A percentile compares a stretch with the other conserved stretches of the same genome.
phyloP scores from a whole-genome alignment of 2,113 vertebrate genomes.

The Enhydra lutris region DNA sequence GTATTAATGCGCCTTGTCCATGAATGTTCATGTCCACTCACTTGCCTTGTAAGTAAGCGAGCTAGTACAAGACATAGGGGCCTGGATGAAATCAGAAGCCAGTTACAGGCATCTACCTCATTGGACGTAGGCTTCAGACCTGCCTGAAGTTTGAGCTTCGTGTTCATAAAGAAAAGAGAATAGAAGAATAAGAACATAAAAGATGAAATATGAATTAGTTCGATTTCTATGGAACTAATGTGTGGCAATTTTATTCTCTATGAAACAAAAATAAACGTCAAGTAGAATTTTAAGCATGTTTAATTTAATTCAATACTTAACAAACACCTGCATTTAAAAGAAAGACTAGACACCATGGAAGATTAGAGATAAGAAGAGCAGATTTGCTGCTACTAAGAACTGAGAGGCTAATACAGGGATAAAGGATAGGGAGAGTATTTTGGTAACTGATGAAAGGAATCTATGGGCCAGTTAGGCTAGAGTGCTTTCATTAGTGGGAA shows the following conservation, averaged over 20 bases:
- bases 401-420: not conserved
- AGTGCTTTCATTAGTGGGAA: not conserved
- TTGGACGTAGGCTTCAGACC: not conserved
- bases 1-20: not conserved
- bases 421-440: not conserved
- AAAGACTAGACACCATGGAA: not conserved
- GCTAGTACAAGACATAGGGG: not conserved
- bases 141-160: not conserved
- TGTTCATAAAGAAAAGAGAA: not conserved
- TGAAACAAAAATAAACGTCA: not conserved
- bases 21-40: constrained; percentile 2
- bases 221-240: not conserved
- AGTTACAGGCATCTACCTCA: not conserved
- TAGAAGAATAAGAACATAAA: not conserved
- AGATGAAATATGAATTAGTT: not conserved
- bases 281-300: not conserved
- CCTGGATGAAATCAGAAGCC: not conserved
- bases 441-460: not conserved
- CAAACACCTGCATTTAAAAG: not conserved
- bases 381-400: not conserved
- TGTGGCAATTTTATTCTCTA: not conserved
- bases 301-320: not conserved
- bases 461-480: not conserved
- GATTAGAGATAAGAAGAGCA: not conserved
- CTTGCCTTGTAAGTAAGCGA: not conserved